Evolutionary conservation across 2,888 invertebrate genomes (phyloP).

Genomic region (Notocelia uddmanniana): DNA sequence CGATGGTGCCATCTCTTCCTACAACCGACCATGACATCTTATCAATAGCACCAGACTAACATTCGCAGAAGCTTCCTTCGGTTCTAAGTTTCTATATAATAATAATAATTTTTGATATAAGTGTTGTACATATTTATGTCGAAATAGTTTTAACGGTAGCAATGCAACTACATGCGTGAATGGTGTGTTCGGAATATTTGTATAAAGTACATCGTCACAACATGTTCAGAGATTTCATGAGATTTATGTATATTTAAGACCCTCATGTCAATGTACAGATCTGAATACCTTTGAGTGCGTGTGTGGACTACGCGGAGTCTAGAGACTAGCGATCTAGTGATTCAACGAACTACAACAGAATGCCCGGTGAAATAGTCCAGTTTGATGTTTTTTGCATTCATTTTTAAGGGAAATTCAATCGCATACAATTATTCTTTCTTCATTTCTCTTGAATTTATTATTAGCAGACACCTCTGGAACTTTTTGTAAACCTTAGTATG

Average conservation of each 20-base stretch:
- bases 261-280: constrained; percentile 46
- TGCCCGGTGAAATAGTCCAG: no score
- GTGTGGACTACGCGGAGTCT: constrained; percentile 12
- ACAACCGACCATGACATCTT: neutral
- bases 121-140: constrained; percentile 51
- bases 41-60: constrained; percentile 22
- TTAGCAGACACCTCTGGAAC: no score
- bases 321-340: neutral
- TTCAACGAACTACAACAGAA: neutral
- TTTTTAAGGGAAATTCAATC: no score
- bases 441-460: no score
- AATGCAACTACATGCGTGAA: constrained; percentile 42
- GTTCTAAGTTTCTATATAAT: constrained; percentile 54
- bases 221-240: constrained; percentile 48
- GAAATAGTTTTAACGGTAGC: constrained; percentile 44
- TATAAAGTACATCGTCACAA: constrained; percentile 37
- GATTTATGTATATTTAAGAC: constrained; percentile 48
- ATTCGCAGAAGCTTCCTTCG: constrained; percentile 46
- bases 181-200: constrained; percentile 39
- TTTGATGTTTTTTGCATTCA: no score
- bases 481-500: neutral
- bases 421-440: no score
- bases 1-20: neutral
- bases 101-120: constrained; percentile 52
- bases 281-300: constrained; percentile 44